These are phyloP conservation scores for Drosophila pachea DNA, from an alignment of 1,140 invertebrate species.

Conservation along the genomic window DNA sequence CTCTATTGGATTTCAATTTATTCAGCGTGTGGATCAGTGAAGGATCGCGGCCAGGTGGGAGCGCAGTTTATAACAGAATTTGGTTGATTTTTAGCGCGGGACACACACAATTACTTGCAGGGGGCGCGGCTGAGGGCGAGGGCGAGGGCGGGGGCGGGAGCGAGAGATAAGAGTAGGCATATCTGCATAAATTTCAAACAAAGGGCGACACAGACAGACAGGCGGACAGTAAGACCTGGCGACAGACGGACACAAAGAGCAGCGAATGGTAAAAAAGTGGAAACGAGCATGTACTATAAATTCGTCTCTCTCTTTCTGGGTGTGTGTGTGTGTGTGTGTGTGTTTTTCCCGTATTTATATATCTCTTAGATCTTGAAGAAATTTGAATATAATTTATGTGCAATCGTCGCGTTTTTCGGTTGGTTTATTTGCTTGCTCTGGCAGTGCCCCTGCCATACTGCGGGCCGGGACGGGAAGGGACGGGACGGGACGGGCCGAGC, in stretches of 20 bases:
- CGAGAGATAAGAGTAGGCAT: constrained; percentile 34
- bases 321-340: constrained; percentile 27
- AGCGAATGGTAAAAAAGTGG: constrained; percentile 41
- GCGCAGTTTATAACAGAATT: constrained; percentile 24
- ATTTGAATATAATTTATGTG: constrained; percentile 79
- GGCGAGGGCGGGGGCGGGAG: neutral
- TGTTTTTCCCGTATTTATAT: constrained; percentile 66
- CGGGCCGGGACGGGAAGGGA: too few species aligned
- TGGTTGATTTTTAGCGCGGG: constrained; percentile 43
- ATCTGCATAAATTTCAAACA: constrained; percentile 58
- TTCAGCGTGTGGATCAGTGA: constrained; percentile 13
- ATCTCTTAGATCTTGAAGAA: constrained; percentile 71
- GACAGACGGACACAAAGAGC: constrained; percentile 18
- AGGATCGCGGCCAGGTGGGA: constrained; percentile 33
- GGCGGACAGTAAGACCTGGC: constrained; percentile 4
- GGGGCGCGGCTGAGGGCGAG: neutral
- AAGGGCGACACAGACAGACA: constrained; percentile 25
- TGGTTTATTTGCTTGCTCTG: constrained; percentile 56
- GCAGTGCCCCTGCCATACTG: neutral
- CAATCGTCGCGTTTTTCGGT: constrained; percentile 74
- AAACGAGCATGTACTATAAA: constrained; percentile 48
- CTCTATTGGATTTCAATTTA: constrained; percentile 15
- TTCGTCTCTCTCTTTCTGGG: constrained; percentile 19
- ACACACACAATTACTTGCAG: constrained; percentile 4
- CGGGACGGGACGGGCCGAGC: too few species aligned